Conservation (phyloP, 2,888 invertebrate genomes). For the Drosophila pegasa region DNA sequence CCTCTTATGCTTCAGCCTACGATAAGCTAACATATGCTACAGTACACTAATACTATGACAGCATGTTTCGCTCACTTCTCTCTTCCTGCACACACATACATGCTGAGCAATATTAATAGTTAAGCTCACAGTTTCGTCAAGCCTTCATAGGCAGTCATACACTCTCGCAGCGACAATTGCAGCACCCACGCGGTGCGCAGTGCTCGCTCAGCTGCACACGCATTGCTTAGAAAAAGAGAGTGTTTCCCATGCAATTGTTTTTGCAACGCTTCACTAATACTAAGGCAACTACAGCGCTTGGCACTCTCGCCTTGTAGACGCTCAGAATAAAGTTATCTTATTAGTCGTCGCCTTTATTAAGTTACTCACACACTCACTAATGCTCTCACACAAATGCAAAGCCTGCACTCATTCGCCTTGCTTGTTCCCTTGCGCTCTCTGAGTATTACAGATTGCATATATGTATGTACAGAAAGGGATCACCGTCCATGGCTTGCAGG, state of each 20-base stretch:
- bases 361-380: too few species aligned
- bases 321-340: not conserved
- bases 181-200: not conserved
- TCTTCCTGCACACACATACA: not conserved
- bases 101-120: not conserved
- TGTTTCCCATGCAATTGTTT: too few species aligned
- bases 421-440: not conserved
- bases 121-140: not conserved
- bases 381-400: not conserved
- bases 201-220: too few species aligned
- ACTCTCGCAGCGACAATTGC: not conserved
- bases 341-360: not conserved
- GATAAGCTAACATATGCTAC: not conserved
- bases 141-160: not conserved
- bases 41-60: not conserved
- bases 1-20: not conserved
- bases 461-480: not conserved
- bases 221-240: not conserved
- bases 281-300: too few species aligned
- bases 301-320: not conserved
- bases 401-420: not conserved
- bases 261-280: too few species aligned
- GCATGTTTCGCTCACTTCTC: not conserved
- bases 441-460: not conserved
- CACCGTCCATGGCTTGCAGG: not conserved